Conservation (phyloP, 1,140 invertebrate genomes). For the Ceratitis capitata region DNA sequence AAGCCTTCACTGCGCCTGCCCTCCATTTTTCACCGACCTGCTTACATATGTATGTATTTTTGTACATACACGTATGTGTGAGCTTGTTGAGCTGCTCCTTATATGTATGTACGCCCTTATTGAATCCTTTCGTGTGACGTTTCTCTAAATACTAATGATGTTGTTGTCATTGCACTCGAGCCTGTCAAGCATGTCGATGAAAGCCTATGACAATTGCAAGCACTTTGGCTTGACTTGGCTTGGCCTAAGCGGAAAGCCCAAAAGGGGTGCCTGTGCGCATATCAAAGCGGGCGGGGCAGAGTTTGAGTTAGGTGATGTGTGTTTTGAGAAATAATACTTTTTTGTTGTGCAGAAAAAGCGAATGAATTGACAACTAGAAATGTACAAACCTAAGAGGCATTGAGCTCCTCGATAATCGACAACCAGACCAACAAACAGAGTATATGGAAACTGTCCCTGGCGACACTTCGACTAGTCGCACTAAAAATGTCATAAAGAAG, state of each 20-base stretch:
- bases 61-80: neutral
- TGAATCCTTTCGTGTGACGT: neutral
- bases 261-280: neutral
- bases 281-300: no score
- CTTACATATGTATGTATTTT: neutral
- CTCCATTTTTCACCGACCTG: neutral
- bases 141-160: neutral
- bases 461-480: no score
- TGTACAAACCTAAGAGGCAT: neutral
- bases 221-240: neutral
- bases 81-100: neutral
- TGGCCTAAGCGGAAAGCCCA: neutral
- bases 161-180: constrained; percentile 23
- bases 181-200: constrained; percentile 11
- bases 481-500: no score
- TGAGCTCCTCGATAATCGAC: no score
- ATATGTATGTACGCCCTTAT: neutral
- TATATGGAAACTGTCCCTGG: no score
- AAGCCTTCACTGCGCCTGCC: neutral
- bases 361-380: neutral
- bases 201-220: constrained; percentile 9
- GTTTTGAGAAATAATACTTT: neutral
- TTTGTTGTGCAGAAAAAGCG: neutral
- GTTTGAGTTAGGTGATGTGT: neutral
- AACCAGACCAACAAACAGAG: no score